Conservation (phyloP, 2,797 vertebrate species). For the Cheirogaleus major region DNA sequence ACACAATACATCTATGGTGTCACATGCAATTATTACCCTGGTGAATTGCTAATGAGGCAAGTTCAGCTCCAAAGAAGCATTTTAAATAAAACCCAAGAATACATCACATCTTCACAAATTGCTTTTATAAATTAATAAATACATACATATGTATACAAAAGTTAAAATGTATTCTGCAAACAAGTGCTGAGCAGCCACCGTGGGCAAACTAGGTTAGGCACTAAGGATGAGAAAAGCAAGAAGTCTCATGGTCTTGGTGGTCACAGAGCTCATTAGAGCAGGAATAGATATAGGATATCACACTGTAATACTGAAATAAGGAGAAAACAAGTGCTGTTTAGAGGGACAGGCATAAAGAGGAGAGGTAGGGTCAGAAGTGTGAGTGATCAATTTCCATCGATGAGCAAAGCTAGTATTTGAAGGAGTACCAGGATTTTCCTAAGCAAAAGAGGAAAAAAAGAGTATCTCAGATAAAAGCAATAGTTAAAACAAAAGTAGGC, state of each 20-base stretch:
- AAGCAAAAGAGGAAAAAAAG: background rate
- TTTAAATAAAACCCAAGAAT: slow-evolving; percentile 47
- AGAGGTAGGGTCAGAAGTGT: too few species aligned
- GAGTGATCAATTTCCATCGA: background rate
- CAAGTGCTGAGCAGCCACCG: background rate
- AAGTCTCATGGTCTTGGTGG: fast-evolving
- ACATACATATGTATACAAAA: background rate
- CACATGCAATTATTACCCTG: slow-evolving; percentile 34
- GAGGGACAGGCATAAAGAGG: background rate
- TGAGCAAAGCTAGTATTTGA: background rate
- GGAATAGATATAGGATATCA: background rate
- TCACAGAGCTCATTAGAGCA: background rate
- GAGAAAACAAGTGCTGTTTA: background rate
- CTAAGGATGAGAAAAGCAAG: background rate
- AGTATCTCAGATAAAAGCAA: background rate
- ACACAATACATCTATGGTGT: slow-evolving; percentile 9
- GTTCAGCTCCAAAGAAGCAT: background rate
- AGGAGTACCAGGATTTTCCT: background rate
- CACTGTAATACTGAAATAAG: background rate
- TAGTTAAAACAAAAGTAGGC: background rate
- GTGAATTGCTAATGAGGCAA: slow-evolving; percentile 46
- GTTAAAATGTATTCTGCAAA: slow-evolving; percentile 3
- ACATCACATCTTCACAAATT: slow-evolving; percentile 33
- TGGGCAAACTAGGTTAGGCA: background rate
- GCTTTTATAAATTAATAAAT: slow-evolving; percentile 59